Base-by-base conservation (phyloP, 2,113 vertebrate genomes). In the Loxodonta africana region DNA sequence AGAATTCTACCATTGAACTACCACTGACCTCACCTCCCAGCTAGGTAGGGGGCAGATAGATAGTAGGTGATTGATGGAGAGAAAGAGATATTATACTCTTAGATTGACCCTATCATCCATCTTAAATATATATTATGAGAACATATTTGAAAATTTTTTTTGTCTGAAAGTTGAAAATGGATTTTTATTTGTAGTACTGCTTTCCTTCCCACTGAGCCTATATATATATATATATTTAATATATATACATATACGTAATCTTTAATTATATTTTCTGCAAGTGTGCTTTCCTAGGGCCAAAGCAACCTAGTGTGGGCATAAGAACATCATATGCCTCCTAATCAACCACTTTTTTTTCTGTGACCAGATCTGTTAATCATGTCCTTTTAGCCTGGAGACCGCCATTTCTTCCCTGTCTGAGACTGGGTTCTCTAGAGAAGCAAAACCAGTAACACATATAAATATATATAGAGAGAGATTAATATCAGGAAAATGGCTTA, bases 201-300 rank as follows among this genome's bases (percentile, higher is more conserved):
- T 69, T 41, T 7, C 48, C 17, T 94, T 95, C 18, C 6, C 5
- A 57, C 23, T 60, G n/a, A 90, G n/a, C 7, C 33, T 48, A 48
- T 48, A 81, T 74, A 80, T 82, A 90, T 14, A 87, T 76, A 88
- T 48, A 90, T 14, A 83, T 76, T 84, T 48, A 90, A 83, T 63
- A 57, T 77, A 81, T 74, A 80, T 82, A 90, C 10, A 81, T 74
- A 80, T 14, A 87, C 63, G 84, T 48, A 90, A 83, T 69, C 65
- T 77, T 90, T 83, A 89, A 69, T 86, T 91, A 62, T 83, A 25
- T 1, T 76, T 86, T 2, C 8, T 48, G 2, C 62, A 89, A 8
- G 15, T 83, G 2, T 83, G 26, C 7, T 71, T 95, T 86, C 4
- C 44, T 37, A 41, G 20, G 46, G 33, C n/a, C 26, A 76, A 78